A percentile compares a stretch with the other conserved stretches of the same genome.
Evolutionary conservation across 2,888 invertebrate genomes (phyloP).

Genomic region (Pteria penguin): DNA sequence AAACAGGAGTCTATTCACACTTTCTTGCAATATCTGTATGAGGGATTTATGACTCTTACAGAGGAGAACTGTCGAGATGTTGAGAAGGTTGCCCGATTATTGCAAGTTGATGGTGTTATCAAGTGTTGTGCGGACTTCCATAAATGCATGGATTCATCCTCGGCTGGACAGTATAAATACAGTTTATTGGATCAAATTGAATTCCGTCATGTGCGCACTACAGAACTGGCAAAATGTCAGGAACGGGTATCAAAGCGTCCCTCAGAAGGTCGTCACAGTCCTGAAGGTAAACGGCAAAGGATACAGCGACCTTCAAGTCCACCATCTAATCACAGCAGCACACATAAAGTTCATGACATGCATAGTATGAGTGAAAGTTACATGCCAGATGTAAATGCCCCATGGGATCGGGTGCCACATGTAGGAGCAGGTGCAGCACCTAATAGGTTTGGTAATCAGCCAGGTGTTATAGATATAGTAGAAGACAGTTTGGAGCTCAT

Average conservation of each 20-base stretch:
- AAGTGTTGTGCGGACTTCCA: conserved; percentile 51
- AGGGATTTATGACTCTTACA: conserved; percentile 52
- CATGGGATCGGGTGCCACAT: conserved; percentile 37
- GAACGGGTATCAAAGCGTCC: conserved; percentile 39
- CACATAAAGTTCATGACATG: conserved; percentile 30
- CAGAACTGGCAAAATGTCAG: conserved; percentile 44
- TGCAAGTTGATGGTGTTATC: conserved; percentile 48
- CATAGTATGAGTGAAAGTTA: conserved; percentile 40
- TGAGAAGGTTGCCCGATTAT: conserved; percentile 47
- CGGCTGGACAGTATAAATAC: conserved; percentile 39
- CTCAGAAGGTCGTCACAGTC: conserved; percentile 34
- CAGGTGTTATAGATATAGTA: conserved; percentile 38
- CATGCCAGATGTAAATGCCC: conserved; percentile 16
- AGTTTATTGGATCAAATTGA: conserved; percentile 47
- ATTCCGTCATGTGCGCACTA: conserved; percentile 48
- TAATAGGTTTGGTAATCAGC: conserved; percentile 15
- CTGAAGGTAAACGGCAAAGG: conserved; percentile 34
- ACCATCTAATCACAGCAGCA: conserved; percentile 5
- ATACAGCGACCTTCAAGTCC: conserved; percentile 35
- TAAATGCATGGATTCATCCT: conserved; percentile 35
- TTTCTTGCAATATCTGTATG: conserved; percentile 51
- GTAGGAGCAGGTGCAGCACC: conserved; percentile 22
- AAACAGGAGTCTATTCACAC: conserved; percentile 37
- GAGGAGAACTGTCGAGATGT: conserved; percentile 49
- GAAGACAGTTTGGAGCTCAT: conserved; percentile 50